A percentile compares a stretch with the other conserved stretches of the same genome.
phyloP scores from a whole-genome alignment of 2,113 vertebrate genomes.

The Burhinus oedicnemus region DNA sequence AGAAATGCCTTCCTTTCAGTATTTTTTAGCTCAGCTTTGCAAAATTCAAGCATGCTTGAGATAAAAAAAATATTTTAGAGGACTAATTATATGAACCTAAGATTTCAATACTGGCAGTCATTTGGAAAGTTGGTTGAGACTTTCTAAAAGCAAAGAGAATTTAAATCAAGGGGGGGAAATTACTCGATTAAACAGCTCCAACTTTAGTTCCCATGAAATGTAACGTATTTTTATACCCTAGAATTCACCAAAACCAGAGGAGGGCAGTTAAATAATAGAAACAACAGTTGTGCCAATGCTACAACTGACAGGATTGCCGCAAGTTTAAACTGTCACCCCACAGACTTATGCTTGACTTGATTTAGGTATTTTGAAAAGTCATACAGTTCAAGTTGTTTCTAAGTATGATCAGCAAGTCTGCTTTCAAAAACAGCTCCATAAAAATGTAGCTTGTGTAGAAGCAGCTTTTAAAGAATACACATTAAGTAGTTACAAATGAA shows the following conservation, averaged over 20 bases:
- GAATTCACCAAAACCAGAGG: background rate
- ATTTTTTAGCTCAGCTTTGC: background rate
- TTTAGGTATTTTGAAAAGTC: background rate
- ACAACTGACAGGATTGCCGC: background rate
- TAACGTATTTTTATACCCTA: rapidly evolving
- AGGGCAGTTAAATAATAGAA: background rate
- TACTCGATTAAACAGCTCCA: background rate
- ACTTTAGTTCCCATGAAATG: background rate
- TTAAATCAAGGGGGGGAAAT: background rate
- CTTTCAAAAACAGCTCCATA: background rate
- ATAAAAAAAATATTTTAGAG: background rate
- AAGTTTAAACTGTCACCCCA: background rate
- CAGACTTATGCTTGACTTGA: background rate
- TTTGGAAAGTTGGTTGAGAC: background rate
- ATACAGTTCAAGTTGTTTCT: background rate
- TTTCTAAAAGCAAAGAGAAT: background rate
- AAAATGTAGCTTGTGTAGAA: background rate
- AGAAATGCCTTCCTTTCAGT: background rate
- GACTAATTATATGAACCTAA: rapidly evolving
- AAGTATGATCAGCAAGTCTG: background rate
- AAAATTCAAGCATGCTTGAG: background rate
- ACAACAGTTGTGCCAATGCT: background rate
- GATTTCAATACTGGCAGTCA: background rate
- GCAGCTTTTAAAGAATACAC: background rate
- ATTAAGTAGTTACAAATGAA: background rate